Base-by-base conservation (phyloP, 2,888 invertebrate species). In the Caenorhabditis wallacei region DNA sequence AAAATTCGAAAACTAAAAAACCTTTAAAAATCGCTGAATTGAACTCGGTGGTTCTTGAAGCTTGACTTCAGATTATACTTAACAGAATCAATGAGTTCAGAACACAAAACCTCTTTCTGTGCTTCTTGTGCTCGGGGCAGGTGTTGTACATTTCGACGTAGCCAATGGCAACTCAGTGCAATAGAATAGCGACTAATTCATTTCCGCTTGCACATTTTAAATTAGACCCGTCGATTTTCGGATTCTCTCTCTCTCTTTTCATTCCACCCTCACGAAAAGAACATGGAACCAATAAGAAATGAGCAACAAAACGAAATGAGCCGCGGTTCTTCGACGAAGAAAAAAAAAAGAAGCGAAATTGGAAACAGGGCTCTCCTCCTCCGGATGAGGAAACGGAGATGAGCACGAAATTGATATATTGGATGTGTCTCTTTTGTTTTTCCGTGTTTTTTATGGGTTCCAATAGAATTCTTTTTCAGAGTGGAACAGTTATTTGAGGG, bases 121-220 rank as follows among this genome's bases (percentile, higher is more conserved):
- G 30, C 30, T 30, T 8, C 30, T 5, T 3, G 40, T 40, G 7
- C 4, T 40, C 30, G 13, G 40, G 11, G 40, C 46, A 48, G 46
- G 46, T 48, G 46, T 26, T 24, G 24, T 16, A 22, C 13, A 4
- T 30, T 30, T 30, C 30, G 30, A 30, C n/a, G 57, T 57, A 26
- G 30, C 18, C 35, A 57, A 4, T 26, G 57, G 57, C 57, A 48
- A 48, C 46, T 43, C 43, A 48, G 18, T 48, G 46, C 13, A 11
- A 43, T 13, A 16, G n/a, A n/a, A n/a, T n/a, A n/a, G n/a, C n/a
- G n/a, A 46, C 70, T 70, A 70, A 70, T 70, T 59, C 57, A 48
- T 48, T 57, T 48, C 57, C 56, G 54, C 40, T 57, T 48, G 40
- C 71, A 51, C 71, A 71, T 71, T 71, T 61, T 71, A 51, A 71